Evolutionary conservation across 2,888 invertebrate genomes (phyloP).

Genomic region (Tortricodes alternella): DNA sequence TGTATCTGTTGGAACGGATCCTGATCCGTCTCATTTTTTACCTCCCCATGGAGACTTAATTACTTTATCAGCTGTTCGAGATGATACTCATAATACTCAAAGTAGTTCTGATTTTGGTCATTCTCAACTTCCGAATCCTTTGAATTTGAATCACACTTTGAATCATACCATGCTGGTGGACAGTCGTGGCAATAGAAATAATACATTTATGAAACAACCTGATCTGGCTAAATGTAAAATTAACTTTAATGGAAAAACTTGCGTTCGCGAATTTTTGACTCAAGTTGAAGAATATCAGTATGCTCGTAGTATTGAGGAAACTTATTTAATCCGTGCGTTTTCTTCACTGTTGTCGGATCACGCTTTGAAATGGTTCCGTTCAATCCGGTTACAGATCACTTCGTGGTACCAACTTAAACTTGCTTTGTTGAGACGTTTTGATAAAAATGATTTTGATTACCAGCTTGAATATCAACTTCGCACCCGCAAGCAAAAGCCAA

Average conservation of each 20-base stretch:
- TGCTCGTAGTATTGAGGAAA: background rate
- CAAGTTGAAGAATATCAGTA: background rate
- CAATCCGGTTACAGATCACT: background rate
- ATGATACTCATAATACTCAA: too few relatives aligned
- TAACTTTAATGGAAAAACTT: background rate
- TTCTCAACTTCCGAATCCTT: too few relatives aligned
- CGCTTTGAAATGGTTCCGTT: background rate
- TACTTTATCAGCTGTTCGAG: too few relatives aligned
- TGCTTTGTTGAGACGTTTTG: background rate
- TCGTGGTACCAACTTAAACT: background rate
- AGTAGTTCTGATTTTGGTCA: too few relatives aligned
- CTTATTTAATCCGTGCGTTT: background rate
- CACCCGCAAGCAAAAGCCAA: background rate
- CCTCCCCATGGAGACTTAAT: too few relatives aligned
- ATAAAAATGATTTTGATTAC: background rate
- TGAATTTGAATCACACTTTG: too few relatives aligned
- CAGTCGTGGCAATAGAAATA: too few relatives aligned
- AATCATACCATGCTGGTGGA: too few relatives aligned
- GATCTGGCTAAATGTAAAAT: background rate
- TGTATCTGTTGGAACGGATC: too few relatives aligned
- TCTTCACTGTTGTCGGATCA: background rate
- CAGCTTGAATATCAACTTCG: constrained; percentile 4
- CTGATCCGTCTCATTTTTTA: too few relatives aligned
- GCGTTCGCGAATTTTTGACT: constrained; percentile 2
- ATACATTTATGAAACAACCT: background rate